phyloP scores from a whole-genome alignment of 1,140 invertebrate species.

The Zaprionus nigranus region DNA sequence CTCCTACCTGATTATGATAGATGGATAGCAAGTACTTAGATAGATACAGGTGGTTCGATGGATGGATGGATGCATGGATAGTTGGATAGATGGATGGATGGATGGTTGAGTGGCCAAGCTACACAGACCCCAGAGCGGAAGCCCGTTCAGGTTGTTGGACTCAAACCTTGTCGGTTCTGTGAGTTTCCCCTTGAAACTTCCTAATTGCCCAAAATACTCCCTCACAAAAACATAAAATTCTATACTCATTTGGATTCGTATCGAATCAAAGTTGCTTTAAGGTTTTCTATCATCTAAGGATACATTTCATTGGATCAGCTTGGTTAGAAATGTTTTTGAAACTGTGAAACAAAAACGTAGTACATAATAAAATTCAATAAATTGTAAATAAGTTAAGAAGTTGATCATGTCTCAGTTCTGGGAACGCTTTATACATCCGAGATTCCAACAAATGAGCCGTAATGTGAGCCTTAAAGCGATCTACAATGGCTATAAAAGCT shows the following conservation, averaged over 20 bases:
- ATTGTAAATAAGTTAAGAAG: constrained; percentile 14
- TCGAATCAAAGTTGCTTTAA: not conserved
- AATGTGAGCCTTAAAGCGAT: constrained; percentile 4
- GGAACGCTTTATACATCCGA: constrained; percentile 27
- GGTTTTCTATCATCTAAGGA: not conserved
- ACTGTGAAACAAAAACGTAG: constrained; percentile 5
- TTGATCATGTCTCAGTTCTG: constrained; percentile 40
- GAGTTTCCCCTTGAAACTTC: constrained; percentile 64
- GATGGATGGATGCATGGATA: constrained; percentile 15
- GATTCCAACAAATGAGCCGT: constrained; percentile 5
- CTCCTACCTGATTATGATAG: constrained; percentile 30
- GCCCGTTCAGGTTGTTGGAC: constrained; percentile 47
- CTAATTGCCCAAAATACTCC: constrained; percentile 52
- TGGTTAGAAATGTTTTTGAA: not conserved
- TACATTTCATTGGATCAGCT: not conserved
- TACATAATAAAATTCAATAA: not conserved
- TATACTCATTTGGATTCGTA: not conserved
- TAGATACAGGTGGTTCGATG: constrained; percentile 20
- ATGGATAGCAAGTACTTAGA: constrained; percentile 26
- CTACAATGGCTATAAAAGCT: not conserved
- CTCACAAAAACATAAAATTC: not conserved
- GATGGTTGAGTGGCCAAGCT: constrained; percentile 21
- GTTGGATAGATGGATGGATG: constrained; percentile 28
- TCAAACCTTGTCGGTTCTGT: constrained; percentile 5
- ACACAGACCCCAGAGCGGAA: constrained; percentile 30